phyloP scores from a whole-genome alignment of 2,113 vertebrate species.

The Nothocercus julius region DNA sequence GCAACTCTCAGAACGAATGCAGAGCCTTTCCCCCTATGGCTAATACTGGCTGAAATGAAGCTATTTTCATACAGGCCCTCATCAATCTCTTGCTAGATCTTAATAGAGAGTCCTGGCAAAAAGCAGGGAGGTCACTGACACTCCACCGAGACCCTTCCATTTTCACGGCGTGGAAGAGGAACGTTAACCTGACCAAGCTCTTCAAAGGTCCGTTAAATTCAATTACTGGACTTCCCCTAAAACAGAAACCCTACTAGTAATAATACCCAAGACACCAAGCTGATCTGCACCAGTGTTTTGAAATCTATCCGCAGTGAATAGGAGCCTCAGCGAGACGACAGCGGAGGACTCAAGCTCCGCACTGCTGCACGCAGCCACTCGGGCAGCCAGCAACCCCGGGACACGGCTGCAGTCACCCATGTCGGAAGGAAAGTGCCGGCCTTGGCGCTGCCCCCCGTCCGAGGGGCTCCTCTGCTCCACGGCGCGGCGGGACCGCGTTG shows the following conservation, averaged over 20 bases:
- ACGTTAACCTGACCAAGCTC: rapidly evolving
- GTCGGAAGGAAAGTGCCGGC: not conserved
- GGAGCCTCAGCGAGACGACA: not conserved
- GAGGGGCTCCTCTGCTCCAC: not conserved
- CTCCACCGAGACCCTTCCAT: rapidly evolving
- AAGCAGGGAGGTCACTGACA: not conserved
- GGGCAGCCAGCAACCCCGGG: not conserved
- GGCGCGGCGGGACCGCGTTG: not conserved
- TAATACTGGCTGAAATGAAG: rapidly evolving
- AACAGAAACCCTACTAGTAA: not conserved
- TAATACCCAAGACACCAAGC: not conserved
- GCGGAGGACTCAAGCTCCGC: not conserved
- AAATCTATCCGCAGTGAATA: not conserved
- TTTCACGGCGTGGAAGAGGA: not conserved
- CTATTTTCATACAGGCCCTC: not conserved
- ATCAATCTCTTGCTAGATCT: not conserved
- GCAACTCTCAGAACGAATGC: not conserved
- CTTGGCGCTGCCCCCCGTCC: not conserved
- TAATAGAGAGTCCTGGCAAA: not conserved
- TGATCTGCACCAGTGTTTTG: not conserved
- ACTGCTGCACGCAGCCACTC: rapidly evolving
- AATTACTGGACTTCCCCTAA: not conserved
- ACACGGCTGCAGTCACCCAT: not conserved
- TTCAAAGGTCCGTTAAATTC: not conserved
- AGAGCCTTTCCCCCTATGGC: not conserved